Evolutionary conservation across 2,888 invertebrate species (phyloP).

Genomic region (Andrena marginata): DNA sequence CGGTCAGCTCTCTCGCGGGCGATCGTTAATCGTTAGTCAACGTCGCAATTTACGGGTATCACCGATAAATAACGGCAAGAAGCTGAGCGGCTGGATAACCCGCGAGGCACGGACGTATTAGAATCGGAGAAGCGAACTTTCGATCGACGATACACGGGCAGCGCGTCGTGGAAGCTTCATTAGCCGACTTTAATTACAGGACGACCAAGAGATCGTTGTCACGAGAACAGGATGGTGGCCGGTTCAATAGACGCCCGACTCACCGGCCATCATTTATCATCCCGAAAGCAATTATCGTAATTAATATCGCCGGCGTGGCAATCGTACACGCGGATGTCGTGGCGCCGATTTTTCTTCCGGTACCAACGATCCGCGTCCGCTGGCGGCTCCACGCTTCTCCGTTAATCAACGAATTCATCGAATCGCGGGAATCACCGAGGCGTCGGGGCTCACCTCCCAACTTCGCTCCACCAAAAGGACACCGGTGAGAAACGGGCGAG

Average conservation of each 20-base stretch:
- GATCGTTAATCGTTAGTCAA: neutral
- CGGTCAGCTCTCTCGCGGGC: neutral
- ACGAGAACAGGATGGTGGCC: constrained; percentile 65
- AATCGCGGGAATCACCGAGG: neutral
- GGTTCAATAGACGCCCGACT: constrained; percentile 72
- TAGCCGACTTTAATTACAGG: constrained; percentile 80
- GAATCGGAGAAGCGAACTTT: constrained; percentile 8
- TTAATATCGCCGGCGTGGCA: constrained; percentile 73
- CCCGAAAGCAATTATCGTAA: constrained; percentile 79
- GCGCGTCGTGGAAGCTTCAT: constrained; percentile 70
- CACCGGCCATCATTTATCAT: constrained; percentile 77
- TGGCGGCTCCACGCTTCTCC: neutral
- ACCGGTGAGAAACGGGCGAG: neutral
- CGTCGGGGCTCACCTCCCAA: neutral
- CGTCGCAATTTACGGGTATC: neutral
- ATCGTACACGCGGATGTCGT: constrained; percentile 42
- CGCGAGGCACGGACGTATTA: constrained; percentile 6
- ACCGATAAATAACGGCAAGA: constrained; percentile 24
- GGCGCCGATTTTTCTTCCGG: constrained; percentile 49
- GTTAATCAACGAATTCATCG: constrained; percentile 33
- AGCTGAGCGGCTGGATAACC: neutral
- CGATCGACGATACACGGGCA: constrained; percentile 7
- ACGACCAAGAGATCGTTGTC: constrained; percentile 78
- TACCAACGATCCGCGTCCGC: neutral
- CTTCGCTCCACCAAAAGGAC: neutral